A percentile compares a stretch with the other conserved stretches of the same genome.
Conservation (phyloP, 2,888 invertebrate species). For the Tiliacea citrago region DNA sequence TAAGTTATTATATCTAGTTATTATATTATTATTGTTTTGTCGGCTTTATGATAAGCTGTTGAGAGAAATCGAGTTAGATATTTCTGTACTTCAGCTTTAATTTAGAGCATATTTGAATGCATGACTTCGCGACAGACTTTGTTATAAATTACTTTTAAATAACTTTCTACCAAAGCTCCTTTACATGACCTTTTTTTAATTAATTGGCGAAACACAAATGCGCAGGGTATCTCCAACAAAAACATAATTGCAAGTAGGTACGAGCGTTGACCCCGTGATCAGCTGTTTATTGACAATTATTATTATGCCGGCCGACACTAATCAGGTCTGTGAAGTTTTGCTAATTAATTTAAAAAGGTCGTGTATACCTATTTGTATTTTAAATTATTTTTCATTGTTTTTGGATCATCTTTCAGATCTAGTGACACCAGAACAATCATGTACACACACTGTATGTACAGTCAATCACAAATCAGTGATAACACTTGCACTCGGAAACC, state of each 20-base stretch:
- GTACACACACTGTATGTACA: too few relatives aligned
- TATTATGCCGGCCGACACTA: background rate
- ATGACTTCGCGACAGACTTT: background rate
- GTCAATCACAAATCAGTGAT: too few relatives aligned
- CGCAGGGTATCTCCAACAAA: too few relatives aligned
- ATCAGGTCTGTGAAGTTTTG: background rate
- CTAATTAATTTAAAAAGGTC: background rate
- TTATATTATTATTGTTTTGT: slow-evolving; percentile 9
- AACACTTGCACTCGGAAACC: too few relatives aligned
- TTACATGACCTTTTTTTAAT: background rate
- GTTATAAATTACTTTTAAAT: background rate
- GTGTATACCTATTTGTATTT: too few relatives aligned
- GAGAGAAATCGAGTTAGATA: background rate
- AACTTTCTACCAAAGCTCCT: background rate
- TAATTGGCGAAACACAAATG: too few relatives aligned
- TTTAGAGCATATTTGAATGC: background rate
- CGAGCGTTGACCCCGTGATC: background rate
- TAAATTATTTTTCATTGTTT: too few relatives aligned
- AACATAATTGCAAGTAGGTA: background rate
- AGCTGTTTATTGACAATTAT: background rate
- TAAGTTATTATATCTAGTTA: background rate
- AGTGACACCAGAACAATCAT: too few relatives aligned
- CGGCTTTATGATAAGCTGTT: background rate
- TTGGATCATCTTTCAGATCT: too few relatives aligned
- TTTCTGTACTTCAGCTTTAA: background rate